Conservation (phyloP, 1,140 invertebrate species). For the Drosophila ironensis region DNA sequence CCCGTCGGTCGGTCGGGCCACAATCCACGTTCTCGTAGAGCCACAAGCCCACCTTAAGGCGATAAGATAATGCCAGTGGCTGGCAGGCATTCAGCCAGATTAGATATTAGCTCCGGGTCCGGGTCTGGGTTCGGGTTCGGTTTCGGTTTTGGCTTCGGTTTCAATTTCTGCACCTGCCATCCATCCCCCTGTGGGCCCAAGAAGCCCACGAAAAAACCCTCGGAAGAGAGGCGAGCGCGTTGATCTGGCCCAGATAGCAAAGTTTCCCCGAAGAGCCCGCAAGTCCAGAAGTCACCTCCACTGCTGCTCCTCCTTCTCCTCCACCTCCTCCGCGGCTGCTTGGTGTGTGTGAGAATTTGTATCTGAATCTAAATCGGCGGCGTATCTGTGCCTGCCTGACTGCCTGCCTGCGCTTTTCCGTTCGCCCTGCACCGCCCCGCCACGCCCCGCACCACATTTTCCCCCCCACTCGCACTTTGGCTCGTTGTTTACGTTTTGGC, state of each 20-base stretch:
- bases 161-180: neutral
- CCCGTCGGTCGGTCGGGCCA: neutral
- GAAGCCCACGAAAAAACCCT: too few relatives aligned
- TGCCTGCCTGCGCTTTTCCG: constrained; percentile 13
- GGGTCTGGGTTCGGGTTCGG: too few relatives aligned
- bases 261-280: neutral
- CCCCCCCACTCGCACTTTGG: neutral
- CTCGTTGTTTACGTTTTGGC: constrained; percentile 62
- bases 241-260: constrained; percentile 28
- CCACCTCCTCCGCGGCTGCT: too few relatives aligned
- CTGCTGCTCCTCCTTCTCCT: neutral
- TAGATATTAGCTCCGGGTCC: constrained; percentile 69
- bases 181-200: neutral
- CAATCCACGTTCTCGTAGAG: constrained; percentile 45
- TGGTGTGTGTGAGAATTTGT: neutral
- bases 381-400: constrained; percentile 9
- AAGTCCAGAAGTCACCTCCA: constrained; percentile 1
- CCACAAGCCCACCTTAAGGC: constrained; percentile 74
- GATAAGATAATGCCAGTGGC: constrained; percentile 67
- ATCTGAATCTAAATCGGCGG: neutral
- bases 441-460: too few relatives aligned
- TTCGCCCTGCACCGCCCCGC: neutral
- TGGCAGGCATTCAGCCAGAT: constrained; percentile 40
- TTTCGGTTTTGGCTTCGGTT: too few relatives aligned
- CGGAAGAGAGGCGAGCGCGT: neutral